Conservation (phyloP, 2,113 vertebrate genomes). For the Chascanopsetta lugubris region DNA sequence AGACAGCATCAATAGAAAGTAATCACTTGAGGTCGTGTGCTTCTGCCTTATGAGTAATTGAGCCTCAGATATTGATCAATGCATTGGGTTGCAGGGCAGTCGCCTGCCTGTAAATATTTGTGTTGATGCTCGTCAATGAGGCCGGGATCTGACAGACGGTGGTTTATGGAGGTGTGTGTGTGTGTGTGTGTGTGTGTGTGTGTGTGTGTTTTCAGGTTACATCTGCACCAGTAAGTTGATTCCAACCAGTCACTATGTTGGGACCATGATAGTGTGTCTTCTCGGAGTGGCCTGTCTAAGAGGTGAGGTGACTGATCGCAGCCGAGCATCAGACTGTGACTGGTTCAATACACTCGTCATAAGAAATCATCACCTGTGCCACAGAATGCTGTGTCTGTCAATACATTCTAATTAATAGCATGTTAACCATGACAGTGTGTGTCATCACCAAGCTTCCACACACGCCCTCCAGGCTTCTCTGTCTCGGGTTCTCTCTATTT, state of each 20-base stretch:
- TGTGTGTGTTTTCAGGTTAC: slow-evolving; percentile 80
- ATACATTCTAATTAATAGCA: slow-evolving; percentile 38
- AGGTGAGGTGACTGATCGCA: slow-evolving; percentile 79
- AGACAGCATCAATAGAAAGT: slow-evolving; percentile 48
- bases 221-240: slow-evolving; percentile 88
- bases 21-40: slow-evolving; percentile 62
- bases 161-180: not conserved
- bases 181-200: slow-evolving; percentile 22
- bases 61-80: slow-evolving; percentile 61
- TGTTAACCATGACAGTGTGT: slow-evolving; percentile 30
- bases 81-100: slow-evolving; percentile 27
- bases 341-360: slow-evolving; percentile 33
- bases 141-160: slow-evolving; percentile 10
- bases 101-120: slow-evolving; percentile 42
- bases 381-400: slow-evolving; percentile 18
- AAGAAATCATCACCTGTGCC: slow-evolving; percentile 29
- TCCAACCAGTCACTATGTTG: slow-evolving; percentile 87
- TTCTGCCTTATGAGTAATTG: slow-evolving; percentile 51
- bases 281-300: slow-evolving; percentile 89
- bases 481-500: not conserved
- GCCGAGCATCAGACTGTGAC: not conserved
- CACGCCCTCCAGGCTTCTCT: slow-evolving; percentile 37
- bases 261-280: slow-evolving; percentile 85
- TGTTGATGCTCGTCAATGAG: slow-evolving; percentile 41
- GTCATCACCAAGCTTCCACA: slow-evolving; percentile 41